These are phyloP conservation scores for Drosophila navojoa DNA, from an alignment of 1,140 invertebrate species.

Conservation along the genomic window DNA sequence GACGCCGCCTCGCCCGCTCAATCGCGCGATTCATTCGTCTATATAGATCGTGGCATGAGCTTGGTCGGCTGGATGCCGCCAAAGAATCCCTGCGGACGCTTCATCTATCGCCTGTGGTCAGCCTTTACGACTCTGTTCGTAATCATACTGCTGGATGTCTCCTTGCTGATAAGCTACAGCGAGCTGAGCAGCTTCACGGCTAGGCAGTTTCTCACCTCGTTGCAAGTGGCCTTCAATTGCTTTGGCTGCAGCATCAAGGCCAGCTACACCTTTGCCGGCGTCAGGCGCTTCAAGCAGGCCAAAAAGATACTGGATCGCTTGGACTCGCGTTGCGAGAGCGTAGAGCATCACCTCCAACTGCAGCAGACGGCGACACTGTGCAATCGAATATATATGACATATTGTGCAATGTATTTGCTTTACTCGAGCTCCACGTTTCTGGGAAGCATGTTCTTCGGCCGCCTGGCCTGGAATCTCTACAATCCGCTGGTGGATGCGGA, in stretches of 20 bases:
- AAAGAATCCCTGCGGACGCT: not conserved
- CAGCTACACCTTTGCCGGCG: slow-evolving; percentile 25
- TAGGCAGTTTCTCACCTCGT: slow-evolving; percentile 55
- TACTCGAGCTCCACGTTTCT: slow-evolving; percentile 31
- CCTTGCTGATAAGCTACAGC: slow-evolving; percentile 37
- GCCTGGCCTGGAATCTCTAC: slow-evolving; percentile 54
- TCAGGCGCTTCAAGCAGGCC: slow-evolving; percentile 27
- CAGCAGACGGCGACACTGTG: slow-evolving; percentile 37
- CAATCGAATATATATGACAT: slow-evolving; percentile 35
- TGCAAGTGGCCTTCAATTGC: slow-evolving; percentile 43
- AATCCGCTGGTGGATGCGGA: slow-evolving; percentile 45
- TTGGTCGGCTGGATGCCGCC: slow-evolving; percentile 48
- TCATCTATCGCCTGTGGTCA: slow-evolving; percentile 31
- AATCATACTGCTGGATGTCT: slow-evolving; percentile 6
- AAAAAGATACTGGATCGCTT: slow-evolving; percentile 44
- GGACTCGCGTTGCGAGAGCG: slow-evolving; percentile 39
- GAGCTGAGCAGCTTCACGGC: slow-evolving; percentile 45
- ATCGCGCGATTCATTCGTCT: slow-evolving; percentile 54
- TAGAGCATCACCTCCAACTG: slow-evolving; percentile 11
- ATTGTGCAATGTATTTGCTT: slow-evolving; percentile 19
- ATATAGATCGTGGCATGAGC: slow-evolving; percentile 45
- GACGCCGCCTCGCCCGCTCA: slow-evolving; percentile 4
- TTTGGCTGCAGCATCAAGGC: slow-evolving; percentile 50
- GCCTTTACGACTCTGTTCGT: not conserved
- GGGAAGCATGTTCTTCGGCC: slow-evolving; percentile 4